phyloP scores from a whole-genome alignment of 2,888 invertebrate species.

The Epiblema foenella region DNA sequence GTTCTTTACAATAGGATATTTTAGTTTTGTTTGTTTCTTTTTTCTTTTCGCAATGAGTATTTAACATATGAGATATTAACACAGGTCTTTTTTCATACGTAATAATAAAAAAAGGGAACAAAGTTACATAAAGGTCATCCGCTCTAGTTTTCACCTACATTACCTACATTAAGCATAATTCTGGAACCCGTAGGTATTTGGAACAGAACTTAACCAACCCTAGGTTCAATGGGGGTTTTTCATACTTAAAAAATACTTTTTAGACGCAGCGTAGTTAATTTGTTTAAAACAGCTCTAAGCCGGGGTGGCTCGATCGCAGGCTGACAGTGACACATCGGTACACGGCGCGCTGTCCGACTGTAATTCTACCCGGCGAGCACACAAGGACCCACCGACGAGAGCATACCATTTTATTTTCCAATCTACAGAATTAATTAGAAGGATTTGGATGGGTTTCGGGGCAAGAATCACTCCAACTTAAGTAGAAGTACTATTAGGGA shows the following conservation, averaged over 20 bases:
- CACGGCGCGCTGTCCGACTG: constrained; percentile 80
- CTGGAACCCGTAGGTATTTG: neutral
- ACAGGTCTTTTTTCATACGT: neutral
- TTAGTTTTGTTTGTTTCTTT: neutral
- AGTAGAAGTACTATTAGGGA: neutral
- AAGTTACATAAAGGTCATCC: neutral
- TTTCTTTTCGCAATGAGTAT: neutral
- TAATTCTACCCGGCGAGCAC: constrained; percentile 75
- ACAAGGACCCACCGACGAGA: constrained; percentile 53
- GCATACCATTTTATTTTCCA: constrained; percentile 70
- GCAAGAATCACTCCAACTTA: constrained; percentile 17
- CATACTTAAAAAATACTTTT: constrained; percentile 47
- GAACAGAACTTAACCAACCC: neutral
- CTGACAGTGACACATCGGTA: constrained; percentile 85
- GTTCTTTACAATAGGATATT: neutral
- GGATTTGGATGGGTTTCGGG: constrained; percentile 49
- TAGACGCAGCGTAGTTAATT: constrained; percentile 66
- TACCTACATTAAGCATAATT: neutral
- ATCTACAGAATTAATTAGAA: constrained; percentile 68
- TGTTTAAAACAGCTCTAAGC: constrained; percentile 80
- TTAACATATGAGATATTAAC: neutral
- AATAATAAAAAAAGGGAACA: neutral
- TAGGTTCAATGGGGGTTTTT: constrained; percentile 23
- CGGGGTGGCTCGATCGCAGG: constrained; percentile 69
- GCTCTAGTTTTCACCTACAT: neutral